These are phyloP conservation scores for Hydrotaea cyrtoneurina DNA, from an alignment of 2,888 invertebrate species.

Conservation along the genomic window DNA sequence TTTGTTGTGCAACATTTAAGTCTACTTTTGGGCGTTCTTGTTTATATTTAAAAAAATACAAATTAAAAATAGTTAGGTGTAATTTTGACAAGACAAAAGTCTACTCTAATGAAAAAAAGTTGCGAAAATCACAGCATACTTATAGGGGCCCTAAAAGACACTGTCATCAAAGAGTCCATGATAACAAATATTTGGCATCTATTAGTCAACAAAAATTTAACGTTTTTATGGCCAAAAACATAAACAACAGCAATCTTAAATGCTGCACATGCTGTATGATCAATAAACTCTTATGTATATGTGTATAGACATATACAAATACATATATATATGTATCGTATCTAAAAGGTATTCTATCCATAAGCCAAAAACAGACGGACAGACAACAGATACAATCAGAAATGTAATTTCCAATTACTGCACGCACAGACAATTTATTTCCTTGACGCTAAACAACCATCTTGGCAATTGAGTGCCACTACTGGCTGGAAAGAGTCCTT, in stretches of 20 bases:
- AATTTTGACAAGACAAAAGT: too few species aligned
- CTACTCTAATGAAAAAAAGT: neutral
- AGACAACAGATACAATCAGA: conserved; percentile 52
- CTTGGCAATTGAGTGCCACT: conserved; percentile 55
- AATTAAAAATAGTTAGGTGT: too few species aligned
- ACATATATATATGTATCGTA: neutral
- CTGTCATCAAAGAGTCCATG: conserved; percentile 23
- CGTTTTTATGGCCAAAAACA: neutral
- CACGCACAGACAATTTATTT: conserved; percentile 80
- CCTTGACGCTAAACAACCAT: conserved; percentile 74
- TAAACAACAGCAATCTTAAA: neutral
- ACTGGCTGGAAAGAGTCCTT: neutral
- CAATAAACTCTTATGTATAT: neutral
- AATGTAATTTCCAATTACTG: conserved; percentile 79
- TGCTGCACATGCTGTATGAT: neutral
- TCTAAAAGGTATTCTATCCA: neutral
- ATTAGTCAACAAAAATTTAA: conserved; percentile 25
- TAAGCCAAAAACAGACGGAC: neutral
- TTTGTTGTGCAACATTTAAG: too few species aligned
- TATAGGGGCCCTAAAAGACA: neutral
- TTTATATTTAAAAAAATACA: too few species aligned
- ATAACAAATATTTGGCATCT: conserved; percentile 20
- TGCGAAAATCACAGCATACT: neutral
- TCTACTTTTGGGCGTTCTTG: too few species aligned
- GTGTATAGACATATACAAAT: neutral